Evolutionary conservation across 2,113 vertebrate genomes (phyloP).

Genomic region (Phyllostomus hastatus): DNA sequence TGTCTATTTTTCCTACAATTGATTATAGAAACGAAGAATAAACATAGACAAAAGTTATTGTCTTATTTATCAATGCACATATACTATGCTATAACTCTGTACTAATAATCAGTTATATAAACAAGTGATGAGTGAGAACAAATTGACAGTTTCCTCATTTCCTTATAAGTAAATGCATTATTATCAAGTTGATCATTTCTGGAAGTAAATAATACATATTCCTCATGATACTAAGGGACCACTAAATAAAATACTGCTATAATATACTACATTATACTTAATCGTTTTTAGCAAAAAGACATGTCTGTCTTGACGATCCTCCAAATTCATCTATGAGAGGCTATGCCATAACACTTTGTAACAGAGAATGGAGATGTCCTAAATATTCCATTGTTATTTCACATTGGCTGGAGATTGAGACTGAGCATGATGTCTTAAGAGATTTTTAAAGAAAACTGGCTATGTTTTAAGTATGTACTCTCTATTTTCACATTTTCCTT

Average conservation of each 20-base stretch:
- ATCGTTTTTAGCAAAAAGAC: background rate
- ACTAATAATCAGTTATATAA: background rate
- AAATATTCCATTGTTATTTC: conserved; percentile 24
- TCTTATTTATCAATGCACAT: background rate
- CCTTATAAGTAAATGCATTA: background rate
- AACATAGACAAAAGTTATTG: background rate
- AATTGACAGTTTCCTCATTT: background rate
- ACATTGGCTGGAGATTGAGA: background rate
- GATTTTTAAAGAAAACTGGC: background rate
- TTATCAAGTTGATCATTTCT: background rate
- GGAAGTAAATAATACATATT: background rate
- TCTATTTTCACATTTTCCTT: conserved; percentile 9
- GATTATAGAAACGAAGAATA: background rate
- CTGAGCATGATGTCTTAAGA: background rate
- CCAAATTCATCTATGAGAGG: background rate
- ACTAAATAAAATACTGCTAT: background rate
- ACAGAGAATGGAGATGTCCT: background rate
- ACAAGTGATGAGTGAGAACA: background rate
- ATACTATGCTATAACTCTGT: background rate
- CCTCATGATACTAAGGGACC: background rate
- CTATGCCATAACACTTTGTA: background rate
- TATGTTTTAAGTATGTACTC: background rate
- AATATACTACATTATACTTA: background rate
- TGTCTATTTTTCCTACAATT: background rate
- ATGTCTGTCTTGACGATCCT: background rate